Percentiles rank a stretch among this genome's conserved stretches.
These are phyloP conservation scores for Hormaphis cornu DNA, from an alignment of 1,140 invertebrate genomes.

Conservation along the genomic window DNA sequence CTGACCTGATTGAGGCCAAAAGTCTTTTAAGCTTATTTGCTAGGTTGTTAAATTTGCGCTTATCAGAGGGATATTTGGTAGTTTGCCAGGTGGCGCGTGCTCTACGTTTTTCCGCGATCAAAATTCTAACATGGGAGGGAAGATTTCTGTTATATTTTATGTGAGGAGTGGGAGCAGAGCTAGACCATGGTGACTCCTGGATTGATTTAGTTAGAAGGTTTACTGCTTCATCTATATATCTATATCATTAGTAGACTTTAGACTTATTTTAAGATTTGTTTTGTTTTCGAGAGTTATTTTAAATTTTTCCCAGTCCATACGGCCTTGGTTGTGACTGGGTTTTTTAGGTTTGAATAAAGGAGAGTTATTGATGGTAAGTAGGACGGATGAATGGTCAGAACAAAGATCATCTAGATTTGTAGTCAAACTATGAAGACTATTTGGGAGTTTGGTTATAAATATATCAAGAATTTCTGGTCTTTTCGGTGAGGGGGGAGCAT, in stretches of 20 bases:
- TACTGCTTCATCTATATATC: too few species aligned
- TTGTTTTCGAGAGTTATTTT: not conserved
- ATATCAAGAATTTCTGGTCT: too few species aligned
- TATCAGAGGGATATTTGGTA: not conserved
- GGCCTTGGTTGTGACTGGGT: not conserved
- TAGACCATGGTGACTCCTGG: not conserved
- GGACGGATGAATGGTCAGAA: too few species aligned
- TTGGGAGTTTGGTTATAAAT: not conserved
- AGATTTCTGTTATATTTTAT: not conserved
- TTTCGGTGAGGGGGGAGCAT: not conserved
- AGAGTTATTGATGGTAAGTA: not conserved
- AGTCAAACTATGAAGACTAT: not conserved
- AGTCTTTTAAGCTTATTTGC: not conserved
- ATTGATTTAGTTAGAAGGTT: not conserved
- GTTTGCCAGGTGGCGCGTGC: not conserved
- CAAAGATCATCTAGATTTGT: not conserved
- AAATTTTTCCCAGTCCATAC: not conserved
- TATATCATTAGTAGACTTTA: too few species aligned
- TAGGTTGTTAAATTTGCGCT: not conserved
- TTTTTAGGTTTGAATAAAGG: not conserved
- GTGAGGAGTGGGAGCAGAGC: not conserved
- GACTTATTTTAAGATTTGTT: too few species aligned
- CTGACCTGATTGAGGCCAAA: not conserved
- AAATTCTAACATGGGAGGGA: not conserved
- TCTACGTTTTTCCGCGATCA: slow-evolving; percentile 10